Evolutionary conservation across 2,113 vertebrate genomes (phyloP).

Genomic region (Oryctolagus cuniculus): DNA sequence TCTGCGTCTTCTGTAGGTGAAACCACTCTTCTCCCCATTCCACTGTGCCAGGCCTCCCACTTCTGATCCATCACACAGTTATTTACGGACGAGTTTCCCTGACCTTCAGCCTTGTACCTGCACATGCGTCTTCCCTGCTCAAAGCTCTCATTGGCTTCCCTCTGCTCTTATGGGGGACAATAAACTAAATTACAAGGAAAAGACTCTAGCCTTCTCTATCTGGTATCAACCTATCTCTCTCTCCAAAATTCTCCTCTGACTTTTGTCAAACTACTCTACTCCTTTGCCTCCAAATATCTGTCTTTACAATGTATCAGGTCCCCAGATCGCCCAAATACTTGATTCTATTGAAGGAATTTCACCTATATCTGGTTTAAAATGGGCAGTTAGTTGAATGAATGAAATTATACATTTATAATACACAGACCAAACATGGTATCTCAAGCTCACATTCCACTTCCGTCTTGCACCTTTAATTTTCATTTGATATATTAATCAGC

Average conservation of each 20-base stretch:
- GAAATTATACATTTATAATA: rapidly evolving
- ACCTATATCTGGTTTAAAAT: not conserved
- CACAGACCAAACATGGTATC: not conserved
- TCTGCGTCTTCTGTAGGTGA: not conserved
- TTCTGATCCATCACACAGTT: not conserved
- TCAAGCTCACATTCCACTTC: not conserved
- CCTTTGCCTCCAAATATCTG: not conserved
- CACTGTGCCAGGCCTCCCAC: rapidly evolving
- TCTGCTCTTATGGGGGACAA: not conserved
- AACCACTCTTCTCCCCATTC: not conserved
- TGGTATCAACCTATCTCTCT: too few species aligned
- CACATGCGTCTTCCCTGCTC: not conserved
- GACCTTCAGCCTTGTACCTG: not conserved
- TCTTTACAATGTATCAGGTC: not conserved
- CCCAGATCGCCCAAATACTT: not conserved
- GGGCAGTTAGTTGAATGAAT: not conserved
- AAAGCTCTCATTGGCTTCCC: not conserved
- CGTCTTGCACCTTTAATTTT: not conserved
- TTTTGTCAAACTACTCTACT: not conserved
- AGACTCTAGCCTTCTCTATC: not conserved
- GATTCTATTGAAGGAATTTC: not conserved
- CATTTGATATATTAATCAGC: not conserved
- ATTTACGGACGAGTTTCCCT: not conserved
- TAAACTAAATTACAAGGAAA: not conserved
- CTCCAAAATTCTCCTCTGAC: not conserved